Evolutionary conservation across 1,140 invertebrate genomes (phyloP).

Genomic region (Platyura marginata): DNA sequence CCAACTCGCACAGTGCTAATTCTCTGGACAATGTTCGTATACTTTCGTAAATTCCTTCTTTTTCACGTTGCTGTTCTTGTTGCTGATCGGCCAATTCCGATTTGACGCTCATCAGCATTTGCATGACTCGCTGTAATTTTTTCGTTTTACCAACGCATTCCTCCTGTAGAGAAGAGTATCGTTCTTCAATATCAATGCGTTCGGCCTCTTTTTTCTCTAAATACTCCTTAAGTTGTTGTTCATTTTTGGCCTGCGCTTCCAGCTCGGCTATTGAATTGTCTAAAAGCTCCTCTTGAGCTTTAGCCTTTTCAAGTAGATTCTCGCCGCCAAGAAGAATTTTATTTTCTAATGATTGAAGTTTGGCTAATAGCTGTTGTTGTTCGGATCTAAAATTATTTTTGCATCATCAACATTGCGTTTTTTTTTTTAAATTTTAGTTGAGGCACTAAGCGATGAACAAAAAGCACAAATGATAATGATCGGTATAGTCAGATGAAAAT

Average conservation of each 20-base stretch:
- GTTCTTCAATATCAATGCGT: slow-evolving; percentile 87
- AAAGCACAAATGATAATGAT: too few relatives aligned
- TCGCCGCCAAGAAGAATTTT: slow-evolving; percentile 96
- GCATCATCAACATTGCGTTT: too few relatives aligned
- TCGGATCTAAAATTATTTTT: slow-evolving; percentile 12
- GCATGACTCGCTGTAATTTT: slow-evolving; percentile 79
- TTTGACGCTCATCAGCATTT: slow-evolving; percentile 62
- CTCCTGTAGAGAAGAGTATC: slow-evolving; percentile 85
- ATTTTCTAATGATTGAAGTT: slow-evolving; percentile 78
- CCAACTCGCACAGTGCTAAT: slow-evolving; percentile 74
- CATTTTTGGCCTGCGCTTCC: slow-evolving; percentile 61
- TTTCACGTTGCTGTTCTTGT: slow-evolving; percentile 89
- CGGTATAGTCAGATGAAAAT: too few relatives aligned
- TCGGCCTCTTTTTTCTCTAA: slow-evolving; percentile 82
- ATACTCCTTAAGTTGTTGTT: slow-evolving; percentile 63
- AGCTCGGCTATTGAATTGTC: slow-evolving; percentile 83
- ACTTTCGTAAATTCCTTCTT: slow-evolving; percentile 87
- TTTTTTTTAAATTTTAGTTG: too few relatives aligned
- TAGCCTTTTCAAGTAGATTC: slow-evolving; percentile 94
- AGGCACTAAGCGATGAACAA: too few relatives aligned
- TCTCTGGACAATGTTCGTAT: slow-evolving; percentile 77
- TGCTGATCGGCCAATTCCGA: slow-evolving; percentile 76
- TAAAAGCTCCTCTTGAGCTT: slow-evolving; percentile 78
- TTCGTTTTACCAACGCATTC: slow-evolving; percentile 82
- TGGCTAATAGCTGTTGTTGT: slow-evolving; percentile 61